These are phyloP conservation scores for Trichechus manatus DNA, from an alignment of 2,113 vertebrate species.

Conservation along the genomic window DNA sequence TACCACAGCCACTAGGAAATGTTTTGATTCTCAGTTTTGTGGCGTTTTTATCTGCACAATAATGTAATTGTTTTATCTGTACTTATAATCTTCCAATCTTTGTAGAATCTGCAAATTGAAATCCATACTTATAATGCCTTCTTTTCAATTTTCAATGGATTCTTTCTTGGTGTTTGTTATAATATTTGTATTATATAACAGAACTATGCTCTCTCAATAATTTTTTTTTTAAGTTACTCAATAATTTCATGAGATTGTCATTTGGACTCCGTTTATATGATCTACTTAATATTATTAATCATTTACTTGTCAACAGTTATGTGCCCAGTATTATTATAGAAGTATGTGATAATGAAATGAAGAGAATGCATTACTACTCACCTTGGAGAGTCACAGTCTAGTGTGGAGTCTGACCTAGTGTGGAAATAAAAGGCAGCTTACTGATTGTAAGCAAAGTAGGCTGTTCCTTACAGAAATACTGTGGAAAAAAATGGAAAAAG, in stretches of 20 bases:
- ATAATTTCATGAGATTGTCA: not conserved
- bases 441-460: not conserved
- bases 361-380: not conserved
- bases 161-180: not conserved
- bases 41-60: not conserved
- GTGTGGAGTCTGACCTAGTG: not conserved
- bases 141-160: not conserved
- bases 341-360: not conserved
- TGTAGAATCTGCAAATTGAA: not conserved
- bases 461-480: not conserved
- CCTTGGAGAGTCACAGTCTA: not conserved
- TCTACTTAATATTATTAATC: slow-evolving; percentile 13
- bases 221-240: not conserved
- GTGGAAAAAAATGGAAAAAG: not conserved
- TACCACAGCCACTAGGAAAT: not conserved
- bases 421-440: not conserved
- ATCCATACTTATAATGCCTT: not conserved
- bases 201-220: not conserved
- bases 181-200: not conserved
- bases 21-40: slow-evolving; percentile 49
- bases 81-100: not conserved
- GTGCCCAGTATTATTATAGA: not conserved
- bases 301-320: not conserved
- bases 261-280: not conserved
- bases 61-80: not conserved